These are phyloP conservation scores for Ammodytes dubius DNA, from an alignment of 2,113 vertebrate species.

Conservation along the genomic window DNA sequence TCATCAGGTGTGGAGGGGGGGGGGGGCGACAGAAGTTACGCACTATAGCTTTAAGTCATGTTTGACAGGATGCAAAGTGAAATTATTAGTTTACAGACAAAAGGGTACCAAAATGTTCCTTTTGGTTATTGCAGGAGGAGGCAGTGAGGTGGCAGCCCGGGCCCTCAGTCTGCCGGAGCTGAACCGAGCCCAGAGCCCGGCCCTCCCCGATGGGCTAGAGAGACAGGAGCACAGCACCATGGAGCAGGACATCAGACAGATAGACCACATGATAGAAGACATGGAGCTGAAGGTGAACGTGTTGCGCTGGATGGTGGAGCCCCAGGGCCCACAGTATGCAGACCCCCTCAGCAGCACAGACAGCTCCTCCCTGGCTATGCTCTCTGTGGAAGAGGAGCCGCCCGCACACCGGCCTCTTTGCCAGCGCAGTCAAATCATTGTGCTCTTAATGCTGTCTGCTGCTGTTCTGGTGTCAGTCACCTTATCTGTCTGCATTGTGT, in stretches of 20 bases:
- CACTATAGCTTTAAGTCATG: too few species aligned
- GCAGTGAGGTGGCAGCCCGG: constrained; percentile 77
- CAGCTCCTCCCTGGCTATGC: constrained; percentile 76
- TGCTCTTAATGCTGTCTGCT: constrained; percentile 61
- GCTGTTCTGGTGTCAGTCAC: constrained; percentile 52
- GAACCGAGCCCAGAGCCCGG: constrained; percentile 46
- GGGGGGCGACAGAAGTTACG: too few species aligned
- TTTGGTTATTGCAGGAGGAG: constrained; percentile 60
- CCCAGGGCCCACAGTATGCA: constrained; percentile 63
- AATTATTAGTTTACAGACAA: not conserved
- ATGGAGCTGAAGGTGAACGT: constrained; percentile 85
- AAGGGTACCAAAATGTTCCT: not conserved
- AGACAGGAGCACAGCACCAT: constrained; percentile 69
- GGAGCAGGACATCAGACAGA: constrained; percentile 78
- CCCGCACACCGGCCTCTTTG: constrained; percentile 33
- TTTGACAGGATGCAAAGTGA: not conserved
- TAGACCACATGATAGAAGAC: constrained; percentile 78
- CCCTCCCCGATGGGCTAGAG: constrained; percentile 65
- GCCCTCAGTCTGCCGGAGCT: constrained; percentile 79
- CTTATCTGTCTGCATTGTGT: constrained; percentile 73
- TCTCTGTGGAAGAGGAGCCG: constrained; percentile 77
- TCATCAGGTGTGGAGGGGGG: too few species aligned
- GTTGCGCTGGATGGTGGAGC: constrained; percentile 81
- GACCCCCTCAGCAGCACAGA: constrained; percentile 78
- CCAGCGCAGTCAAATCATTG: constrained; percentile 53